A percentile compares a stretch with the other conserved stretches of the same genome.
phyloP scores from a whole-genome alignment of 2,888 invertebrate genomes.

The Liodrosophila aerea region DNA sequence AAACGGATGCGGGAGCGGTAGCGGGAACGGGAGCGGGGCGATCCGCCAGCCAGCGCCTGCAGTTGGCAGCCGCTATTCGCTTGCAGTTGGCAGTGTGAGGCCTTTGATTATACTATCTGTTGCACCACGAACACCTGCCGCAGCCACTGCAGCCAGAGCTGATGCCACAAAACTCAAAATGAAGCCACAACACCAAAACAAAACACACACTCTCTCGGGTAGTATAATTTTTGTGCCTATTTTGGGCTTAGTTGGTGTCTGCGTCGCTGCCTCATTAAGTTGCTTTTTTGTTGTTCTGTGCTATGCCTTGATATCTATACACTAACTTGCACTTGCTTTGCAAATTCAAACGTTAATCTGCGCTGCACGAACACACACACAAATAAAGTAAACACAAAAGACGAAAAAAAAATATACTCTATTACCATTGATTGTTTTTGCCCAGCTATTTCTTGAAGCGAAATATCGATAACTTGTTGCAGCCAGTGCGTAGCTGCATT shows the following conservation, averaged over 20 bases:
- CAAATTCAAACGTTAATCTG: conserved; percentile 13
- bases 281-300: conserved; percentile 26
- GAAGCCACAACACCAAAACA: too few relatives aligned
- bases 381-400: conserved; percentile 32
- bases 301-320: not conserved
- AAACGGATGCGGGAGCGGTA: too few relatives aligned
- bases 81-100: too few relatives aligned
- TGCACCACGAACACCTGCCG: too few relatives aligned
- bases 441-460: conserved; percentile 10
- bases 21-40: not conserved
- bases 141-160: too few relatives aligned
- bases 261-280: conserved; percentile 39
- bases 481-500: not conserved
- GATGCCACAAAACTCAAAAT: too few relatives aligned
- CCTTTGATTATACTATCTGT: too few relatives aligned
- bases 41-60: too few relatives aligned
- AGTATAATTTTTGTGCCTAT: conserved; percentile 28
- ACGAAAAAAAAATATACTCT: conserved; percentile 30
- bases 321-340: conserved; percentile 12
- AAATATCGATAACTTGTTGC: conserved; percentile 55
- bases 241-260: conserved; percentile 29
- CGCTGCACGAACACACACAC: conserved; percentile 11
- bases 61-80: too few relatives aligned
- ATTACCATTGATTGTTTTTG: conserved; percentile 46
- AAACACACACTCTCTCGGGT: too few relatives aligned